phyloP scores from a whole-genome alignment of 2,888 invertebrate species.

The Synanthedon vespiformis region DNA sequence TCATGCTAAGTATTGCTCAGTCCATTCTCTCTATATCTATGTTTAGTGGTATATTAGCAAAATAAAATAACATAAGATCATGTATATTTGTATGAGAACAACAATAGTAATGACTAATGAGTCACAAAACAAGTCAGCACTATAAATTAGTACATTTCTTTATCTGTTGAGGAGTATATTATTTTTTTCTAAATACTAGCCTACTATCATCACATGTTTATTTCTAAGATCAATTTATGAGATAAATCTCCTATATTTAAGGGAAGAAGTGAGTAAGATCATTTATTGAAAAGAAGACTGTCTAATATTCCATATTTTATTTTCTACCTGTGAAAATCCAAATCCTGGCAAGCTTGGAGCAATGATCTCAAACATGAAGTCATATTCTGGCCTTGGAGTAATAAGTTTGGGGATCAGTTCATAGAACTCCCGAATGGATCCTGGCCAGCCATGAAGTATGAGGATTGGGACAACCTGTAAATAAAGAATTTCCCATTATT shows the following conservation, averaged over 20 bases:
- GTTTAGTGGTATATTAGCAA: too few relatives aligned
- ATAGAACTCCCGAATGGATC: constrained; percentile 84
- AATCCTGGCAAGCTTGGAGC: constrained; percentile 78
- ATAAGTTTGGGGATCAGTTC: constrained; percentile 77
- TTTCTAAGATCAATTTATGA: background rate
- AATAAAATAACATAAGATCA: too few relatives aligned
- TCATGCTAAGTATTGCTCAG: too few relatives aligned
- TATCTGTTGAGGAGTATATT: too few relatives aligned
- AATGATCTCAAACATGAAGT: constrained; percentile 77
- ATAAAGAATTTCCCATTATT: background rate
- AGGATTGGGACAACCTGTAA: constrained; percentile 73
- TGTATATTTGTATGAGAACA: too few relatives aligned
- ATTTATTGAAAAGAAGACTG: background rate
- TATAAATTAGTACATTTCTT: too few relatives aligned
- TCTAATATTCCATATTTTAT: background rate
- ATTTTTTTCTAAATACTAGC: too few relatives aligned
- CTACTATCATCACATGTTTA: too few relatives aligned
- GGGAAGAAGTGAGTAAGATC: background rate
- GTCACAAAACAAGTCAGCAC: too few relatives aligned
- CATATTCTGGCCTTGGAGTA: constrained; percentile 49
- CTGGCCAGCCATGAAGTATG: constrained; percentile 88
- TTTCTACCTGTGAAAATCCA: constrained; percentile 74
- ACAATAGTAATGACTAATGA: too few relatives aligned
- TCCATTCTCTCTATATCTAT: too few relatives aligned
- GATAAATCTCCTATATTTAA: background rate